Evolutionary conservation across 2,113 vertebrate genomes (phyloP).

Genomic region (Toxostoma redivivum): DNA sequence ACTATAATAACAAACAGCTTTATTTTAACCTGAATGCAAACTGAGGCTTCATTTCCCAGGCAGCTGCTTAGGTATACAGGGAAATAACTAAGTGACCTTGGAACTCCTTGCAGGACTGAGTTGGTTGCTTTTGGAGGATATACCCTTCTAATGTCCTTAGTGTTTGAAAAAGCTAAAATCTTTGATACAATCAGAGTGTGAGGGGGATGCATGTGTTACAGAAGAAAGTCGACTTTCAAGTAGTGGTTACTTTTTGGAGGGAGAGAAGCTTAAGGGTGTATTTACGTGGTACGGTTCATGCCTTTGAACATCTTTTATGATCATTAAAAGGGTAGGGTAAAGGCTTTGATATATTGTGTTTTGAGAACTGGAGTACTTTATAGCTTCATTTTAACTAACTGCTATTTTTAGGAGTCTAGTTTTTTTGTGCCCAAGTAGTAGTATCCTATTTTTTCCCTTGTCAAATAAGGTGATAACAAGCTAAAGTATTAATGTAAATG

Average conservation of each 20-base stretch:
- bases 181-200: not conserved
- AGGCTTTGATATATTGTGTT: not conserved
- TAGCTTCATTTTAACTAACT: not conserved
- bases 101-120: not conserved
- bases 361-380: not conserved
- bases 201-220: not conserved
- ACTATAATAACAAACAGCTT: not conserved
- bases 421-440: not conserved
- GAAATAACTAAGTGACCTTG: not conserved
- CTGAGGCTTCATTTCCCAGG: not conserved
- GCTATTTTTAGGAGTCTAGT: not conserved
- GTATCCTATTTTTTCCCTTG: not conserved
- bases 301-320: constrained; percentile 15
- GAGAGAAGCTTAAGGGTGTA: not conserved
- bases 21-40: not conserved
- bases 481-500: not conserved
- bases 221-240: not conserved
- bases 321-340: not conserved
- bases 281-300: not conserved
- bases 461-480: not conserved
- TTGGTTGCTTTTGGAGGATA: not conserved
- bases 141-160: not conserved
- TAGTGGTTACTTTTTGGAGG: not conserved
- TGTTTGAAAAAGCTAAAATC: not conserved
- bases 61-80: not conserved